Conservation (phyloP, 2,797 vertebrate species). For the Salarias fasciatus region DNA sequence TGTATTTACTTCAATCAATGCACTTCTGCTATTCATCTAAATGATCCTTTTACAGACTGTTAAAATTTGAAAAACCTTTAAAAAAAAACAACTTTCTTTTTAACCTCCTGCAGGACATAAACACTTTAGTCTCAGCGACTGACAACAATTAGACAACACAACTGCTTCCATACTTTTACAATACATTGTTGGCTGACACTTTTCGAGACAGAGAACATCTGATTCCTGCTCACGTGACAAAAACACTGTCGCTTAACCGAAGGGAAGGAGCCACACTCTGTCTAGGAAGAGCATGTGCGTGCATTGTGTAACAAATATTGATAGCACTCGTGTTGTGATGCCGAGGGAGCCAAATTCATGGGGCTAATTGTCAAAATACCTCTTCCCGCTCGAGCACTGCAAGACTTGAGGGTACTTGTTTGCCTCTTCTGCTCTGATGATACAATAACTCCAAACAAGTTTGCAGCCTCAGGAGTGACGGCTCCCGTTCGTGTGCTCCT, state of each 20-base stretch:
- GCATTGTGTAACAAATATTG: constrained; percentile 68
- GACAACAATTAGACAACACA: too few species aligned
- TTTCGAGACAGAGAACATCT: constrained; percentile 6
- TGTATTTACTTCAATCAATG: too few species aligned
- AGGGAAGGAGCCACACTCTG: constrained; percentile 24
- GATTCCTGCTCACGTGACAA: constrained; percentile 7
- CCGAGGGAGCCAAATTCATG: constrained; percentile 73
- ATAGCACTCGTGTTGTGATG: constrained; percentile 71
- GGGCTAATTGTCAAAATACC: constrained; percentile 79
- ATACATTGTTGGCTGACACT: background rate
- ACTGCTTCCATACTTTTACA: too few species aligned
- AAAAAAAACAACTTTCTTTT: too few species aligned
- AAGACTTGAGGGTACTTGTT: constrained; percentile 82
- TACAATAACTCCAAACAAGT: constrained; percentile 79
- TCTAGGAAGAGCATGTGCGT: constrained; percentile 36
- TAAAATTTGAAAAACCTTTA: too few species aligned
- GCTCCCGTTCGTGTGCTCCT: constrained; percentile 62
- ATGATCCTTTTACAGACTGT: too few species aligned
- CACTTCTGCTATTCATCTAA: too few species aligned
- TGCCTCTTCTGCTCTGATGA: constrained; percentile 77
- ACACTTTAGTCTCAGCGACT: too few species aligned
- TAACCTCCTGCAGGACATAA: too few species aligned
- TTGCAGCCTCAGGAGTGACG: constrained; percentile 72
- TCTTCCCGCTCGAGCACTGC: constrained; percentile 66
- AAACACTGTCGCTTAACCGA: constrained; percentile 40